Evolutionary conservation across 2,113 vertebrate species (phyloP), one percentile per base, ranked within the genome.

Genomic region (Chaenogobius annularis): DNA sequence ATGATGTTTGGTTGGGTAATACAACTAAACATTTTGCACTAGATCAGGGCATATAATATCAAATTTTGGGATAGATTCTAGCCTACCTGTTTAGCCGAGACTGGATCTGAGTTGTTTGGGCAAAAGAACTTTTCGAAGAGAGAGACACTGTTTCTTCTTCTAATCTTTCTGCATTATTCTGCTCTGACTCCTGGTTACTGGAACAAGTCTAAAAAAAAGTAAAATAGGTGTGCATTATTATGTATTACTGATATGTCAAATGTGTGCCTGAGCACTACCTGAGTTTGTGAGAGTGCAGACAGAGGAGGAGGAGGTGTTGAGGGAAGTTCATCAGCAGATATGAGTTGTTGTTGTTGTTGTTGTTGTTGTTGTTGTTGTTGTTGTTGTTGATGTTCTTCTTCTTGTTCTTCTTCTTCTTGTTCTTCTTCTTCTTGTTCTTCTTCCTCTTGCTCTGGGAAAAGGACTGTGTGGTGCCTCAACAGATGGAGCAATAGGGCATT

Each of bases 401-500:
- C n/a, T n/a, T n/a, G n/a, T n/a, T n/a, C n/a, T n/a, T n/a, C n/a
- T n/a, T n/a, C n/a, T n/a, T n/a, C n/a, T n/a, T n/a, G n/a, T n/a
- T n/a, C n/a, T n/a, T n/a, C n/a, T n/a, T n/a, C n/a, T n/a, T n/a
- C n/a, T n/a, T n/a, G n/a, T 17, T 22, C 66, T 26, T 71, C 47
- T 65, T 77, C 1, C 0, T 43, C 14, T 47, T 55, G 23, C 19
- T 19, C 5, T n/a, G 75, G 74, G 58, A 87, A 50, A 19, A 90
- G 71, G 69, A 63, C 58, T 1, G 23, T 52, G 7, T 82, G 84
- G 66, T 86, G 73, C 58, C 56, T 76, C 43, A 92, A 81, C 19
- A 93, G 84, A 72, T 86, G 78, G 19, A 89, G 75, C 66, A 91
- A 64, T 37, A 92, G 52, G 48, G 11, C n/a, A 3, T 93, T 92